Base-by-base conservation (phyloP, 1,140 invertebrate species). In the Drosophila nikananu region DNA sequence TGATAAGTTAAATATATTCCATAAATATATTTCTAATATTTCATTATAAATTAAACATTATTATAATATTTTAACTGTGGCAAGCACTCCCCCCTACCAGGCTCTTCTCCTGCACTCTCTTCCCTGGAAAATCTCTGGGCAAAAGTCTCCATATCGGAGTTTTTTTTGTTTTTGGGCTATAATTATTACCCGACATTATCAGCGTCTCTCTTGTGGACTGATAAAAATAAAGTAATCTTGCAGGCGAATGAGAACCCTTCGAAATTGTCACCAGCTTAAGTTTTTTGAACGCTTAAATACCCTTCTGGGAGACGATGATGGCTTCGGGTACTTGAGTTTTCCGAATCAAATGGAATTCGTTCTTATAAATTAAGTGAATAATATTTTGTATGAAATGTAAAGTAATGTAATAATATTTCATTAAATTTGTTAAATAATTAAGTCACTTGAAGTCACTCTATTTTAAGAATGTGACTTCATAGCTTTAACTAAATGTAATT, bases 141-240 rank as follows among this genome's bases (percentile, higher is more conserved):
- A 37, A 54, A 44, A 37, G 17, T 51, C 42, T 12, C 10, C 23
- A 64, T 41, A 27, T 23, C 27, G 25, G 37, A 15, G 61, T 52
- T 35, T 71, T 44, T 73, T 52, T 30, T 52, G 27, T 60, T 44
- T 73, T 52, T 37, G 7, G 46, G 44, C 10, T 41, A 30, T 77
- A 77, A 77, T 77, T 77, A 77, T 77, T 72, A 71, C 70, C 63
- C 73, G 19, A 35, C 75, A 77, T 77, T 77, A 77, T 77, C 75
- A 68, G 64, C 41, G 25, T 73, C 42, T 59, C 42, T 71, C 66
- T 48, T 30, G 30, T 37, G 52, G 52, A 46, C 73, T 77, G 75
- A 77, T 77, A 77, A 77, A 77, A 77, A 67, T 77, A 77, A 77
- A 77, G 63, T 77, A 77, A 72, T 72, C 66, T 71, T 19, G 19